Conservation (phyloP, 2,888 invertebrate species). For the Hoplodrina ambigua region DNA sequence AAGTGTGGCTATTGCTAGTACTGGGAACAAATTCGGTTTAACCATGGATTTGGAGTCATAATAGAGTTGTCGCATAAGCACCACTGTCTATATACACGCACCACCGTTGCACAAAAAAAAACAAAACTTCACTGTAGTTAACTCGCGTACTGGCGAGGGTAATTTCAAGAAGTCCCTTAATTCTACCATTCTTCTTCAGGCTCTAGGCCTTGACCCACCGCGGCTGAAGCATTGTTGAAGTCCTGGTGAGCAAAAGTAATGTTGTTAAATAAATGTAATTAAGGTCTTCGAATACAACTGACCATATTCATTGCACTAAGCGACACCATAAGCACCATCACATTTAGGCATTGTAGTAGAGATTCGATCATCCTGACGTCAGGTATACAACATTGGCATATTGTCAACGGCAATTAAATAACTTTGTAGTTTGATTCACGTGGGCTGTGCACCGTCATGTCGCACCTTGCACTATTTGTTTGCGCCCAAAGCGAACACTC, state of each 20-base stretch:
- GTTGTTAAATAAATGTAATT: background rate
- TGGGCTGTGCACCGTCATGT: too few relatives aligned
- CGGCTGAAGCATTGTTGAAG: slow-evolving; percentile 77
- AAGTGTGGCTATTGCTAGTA: slow-evolving; percentile 45
- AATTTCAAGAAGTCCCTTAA: slow-evolving; percentile 71
- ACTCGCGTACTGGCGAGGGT: slow-evolving; percentile 42
- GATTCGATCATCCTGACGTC: too few relatives aligned
- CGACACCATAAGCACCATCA: background rate
- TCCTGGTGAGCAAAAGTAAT: slow-evolving; percentile 68
- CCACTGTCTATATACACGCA: slow-evolving; percentile 78
- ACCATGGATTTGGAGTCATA: slow-evolving; percentile 32
- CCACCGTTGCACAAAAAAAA: slow-evolving; percentile 75
- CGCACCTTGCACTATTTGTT: too few relatives aligned
- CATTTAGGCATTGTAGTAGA: too few relatives aligned
- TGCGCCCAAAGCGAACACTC: too few relatives aligned
- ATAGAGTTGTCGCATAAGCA: slow-evolving; percentile 73
- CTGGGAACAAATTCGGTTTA: slow-evolving; percentile 60
- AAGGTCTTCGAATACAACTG: too few relatives aligned
- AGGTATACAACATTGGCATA: too few relatives aligned
- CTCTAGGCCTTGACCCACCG: slow-evolving; percentile 79
- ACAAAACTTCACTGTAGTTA: slow-evolving; percentile 60
- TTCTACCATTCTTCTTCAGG: slow-evolving; percentile 90
- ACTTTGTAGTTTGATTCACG: too few relatives aligned
- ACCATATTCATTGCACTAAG: too few relatives aligned
- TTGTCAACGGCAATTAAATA: too few relatives aligned